Base-by-base conservation (phyloP, 1,140 invertebrate genomes). In the Agrilus planipennis region DNA sequence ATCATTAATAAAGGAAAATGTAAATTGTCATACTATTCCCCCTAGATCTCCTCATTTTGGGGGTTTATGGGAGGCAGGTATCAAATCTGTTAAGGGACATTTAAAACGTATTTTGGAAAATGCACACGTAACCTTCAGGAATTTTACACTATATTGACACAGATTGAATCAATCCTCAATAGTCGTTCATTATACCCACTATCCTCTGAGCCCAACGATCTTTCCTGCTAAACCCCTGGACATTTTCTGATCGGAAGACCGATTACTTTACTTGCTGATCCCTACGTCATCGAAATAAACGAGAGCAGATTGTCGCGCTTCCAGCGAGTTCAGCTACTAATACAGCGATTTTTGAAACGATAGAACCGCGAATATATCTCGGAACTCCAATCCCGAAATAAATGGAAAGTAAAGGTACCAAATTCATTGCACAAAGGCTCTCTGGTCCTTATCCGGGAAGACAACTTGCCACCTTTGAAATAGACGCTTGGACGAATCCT, bases 161-260 rank as follows among this genome's bases (percentile, higher is more conserved):
- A 45, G 23, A 23, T 50, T 4, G 52, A 54, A 30, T 46, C 49
- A 4, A 27, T 38, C 9, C 29, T 61, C 2, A 57, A 60, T 41
- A 48, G 44, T 4, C 25, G 61, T 4, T 55, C 59, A 5, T 20
- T 62, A 5, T 41, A 29, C 21, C 49, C 47, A 4, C 18, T 55
- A 16, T 47, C 47, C 10, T 39, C 25, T 21, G 46, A 51, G 39
- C 38, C 46, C 18, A 39, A 48, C 36, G 55, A 57, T 19, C 23
- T 43, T 7, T 2, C 16, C 0, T 9, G 29, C 10, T 35, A 55
- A 1, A 57, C 58, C 11, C 56, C 60, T 18, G 57, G 43, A 11
- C 57, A 62, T 46, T 62, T 62, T 35, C 31, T 62, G 6, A 61
- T 58, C 38, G 60, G 60, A 6, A 32, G 12, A 12, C 7, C 23